Evolutionary conservation across 2,888 invertebrate species (phyloP), one percentile per base, ranked within the genome.

Genomic region (Acleris emargana): DNA sequence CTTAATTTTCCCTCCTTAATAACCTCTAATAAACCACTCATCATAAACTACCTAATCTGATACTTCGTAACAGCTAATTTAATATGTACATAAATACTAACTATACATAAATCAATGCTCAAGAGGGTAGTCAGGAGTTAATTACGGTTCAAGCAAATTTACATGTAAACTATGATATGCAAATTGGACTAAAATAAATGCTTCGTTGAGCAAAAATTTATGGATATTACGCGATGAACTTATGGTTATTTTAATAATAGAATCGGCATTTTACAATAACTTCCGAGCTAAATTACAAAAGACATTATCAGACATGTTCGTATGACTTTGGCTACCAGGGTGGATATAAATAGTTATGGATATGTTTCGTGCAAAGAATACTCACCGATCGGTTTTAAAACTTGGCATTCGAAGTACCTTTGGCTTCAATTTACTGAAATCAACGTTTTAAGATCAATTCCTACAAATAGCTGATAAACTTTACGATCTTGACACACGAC

Each of bases 91-190:
- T 45, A 57, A 57, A 43, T 47, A 45, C 16, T 32, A 25, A 47
- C 50, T 43, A 52, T 28, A 50, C 38, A 50, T 42, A 32, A 50
- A 42, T 28, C 32, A 57, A 59, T 59, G 42, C 64, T 50, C 64
- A 49, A 53, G 64, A 59, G 64, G 55, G 25, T 32, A 60, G 32
- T 50, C 20, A 50, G 38, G 32, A 58, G 59, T 64, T 64, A 64
- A 64, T 64, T 60, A 60, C 43, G 9, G 22, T 49, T 28, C 9
- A 20, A 64, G 22, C 28, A 47, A 55, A 60, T 64, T 64, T 55
- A 60, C 55, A 64, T 64, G 60, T 51, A 55, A 64, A 60, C 64
- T 60, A 55, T 60, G 20, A 64, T 55, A 64, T 64, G 59, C 54
- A 64, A 64, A 64, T 55, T 25, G 38, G 16, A 50, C 42, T 54